Percentiles rank a stretch among this genome's conserved stretches.
phyloP scores from a whole-genome alignment of 2,888 invertebrate genomes.

The Sphaerophoria taeniata region DNA sequence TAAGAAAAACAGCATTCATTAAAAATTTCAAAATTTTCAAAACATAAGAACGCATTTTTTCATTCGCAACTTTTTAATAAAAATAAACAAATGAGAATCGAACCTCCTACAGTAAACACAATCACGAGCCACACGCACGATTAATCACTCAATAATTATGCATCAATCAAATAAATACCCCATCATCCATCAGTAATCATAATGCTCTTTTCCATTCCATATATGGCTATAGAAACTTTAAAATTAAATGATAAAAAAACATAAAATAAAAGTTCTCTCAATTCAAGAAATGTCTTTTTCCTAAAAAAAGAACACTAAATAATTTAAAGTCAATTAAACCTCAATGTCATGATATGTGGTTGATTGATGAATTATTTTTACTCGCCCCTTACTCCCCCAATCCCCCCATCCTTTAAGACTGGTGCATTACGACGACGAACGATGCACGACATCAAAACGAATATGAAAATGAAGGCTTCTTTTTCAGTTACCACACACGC shows the following conservation, averaged over 20 bases:
- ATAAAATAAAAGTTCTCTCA: neutral
- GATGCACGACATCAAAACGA: neutral
- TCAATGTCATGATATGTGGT: conserved; percentile 60
- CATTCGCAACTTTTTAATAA: too few species aligned
- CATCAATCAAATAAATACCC: conserved; percentile 71
- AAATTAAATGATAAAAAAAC: conserved; percentile 59
- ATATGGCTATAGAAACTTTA: conserved; percentile 1
- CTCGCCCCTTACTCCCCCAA: neutral
- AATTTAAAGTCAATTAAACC: conserved; percentile 66
- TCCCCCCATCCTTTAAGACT: neutral
- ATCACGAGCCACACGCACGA: conserved; percentile 54
- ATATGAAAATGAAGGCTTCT: conserved; percentile 1
- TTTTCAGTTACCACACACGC: conserved; percentile 32
- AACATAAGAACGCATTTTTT: too few species aligned
- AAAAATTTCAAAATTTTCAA: too few species aligned
- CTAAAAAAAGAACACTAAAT: neutral
- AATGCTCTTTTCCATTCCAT: conserved; percentile 53
- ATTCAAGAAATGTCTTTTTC: conserved; percentile 1
- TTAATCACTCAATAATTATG: conserved; percentile 67
- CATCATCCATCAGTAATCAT: conserved; percentile 69
- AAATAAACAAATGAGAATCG: too few species aligned
- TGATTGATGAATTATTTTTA: conserved; percentile 68
- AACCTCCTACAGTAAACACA: conserved; percentile 57
- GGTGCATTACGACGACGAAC: neutral
- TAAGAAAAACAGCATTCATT: too few species aligned